These are phyloP conservation scores for Petrocephalus schoutedeni DNA, from an alignment of 2,797 vertebrate species.

Conservation along the genomic window DNA sequence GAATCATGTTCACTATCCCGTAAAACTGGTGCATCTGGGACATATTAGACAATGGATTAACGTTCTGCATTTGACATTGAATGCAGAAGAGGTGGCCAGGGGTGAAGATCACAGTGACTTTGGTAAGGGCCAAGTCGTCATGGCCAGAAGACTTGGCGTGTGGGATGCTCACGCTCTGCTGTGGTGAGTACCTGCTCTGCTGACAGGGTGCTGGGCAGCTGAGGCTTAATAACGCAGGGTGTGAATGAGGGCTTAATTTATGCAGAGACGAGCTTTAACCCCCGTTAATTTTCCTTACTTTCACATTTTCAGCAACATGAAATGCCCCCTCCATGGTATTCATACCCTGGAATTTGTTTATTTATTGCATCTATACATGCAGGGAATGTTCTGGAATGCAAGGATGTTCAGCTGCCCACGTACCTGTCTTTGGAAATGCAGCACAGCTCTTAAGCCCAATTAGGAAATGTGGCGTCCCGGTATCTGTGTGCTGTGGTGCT, in stretches of 20 bases:
- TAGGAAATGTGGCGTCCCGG: neutral
- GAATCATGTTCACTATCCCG: no score
- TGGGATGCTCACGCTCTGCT: no score
- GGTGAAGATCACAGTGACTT: no score
- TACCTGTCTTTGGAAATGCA: conserved; percentile 7
- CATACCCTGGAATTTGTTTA: neutral
- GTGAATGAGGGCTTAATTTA: neutral
- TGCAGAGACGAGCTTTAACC: neutral
- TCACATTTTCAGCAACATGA: neutral
- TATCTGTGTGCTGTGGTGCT: neutral
- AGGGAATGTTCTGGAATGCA: neutral
- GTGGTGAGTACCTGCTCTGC: neutral
- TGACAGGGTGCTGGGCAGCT: neutral
- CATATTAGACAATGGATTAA: no score
- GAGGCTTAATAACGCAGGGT: neutral
- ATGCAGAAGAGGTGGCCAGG: no score
- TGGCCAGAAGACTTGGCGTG: no score
- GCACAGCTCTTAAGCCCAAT: neutral
- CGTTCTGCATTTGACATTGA: no score
- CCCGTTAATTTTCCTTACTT: neutral
- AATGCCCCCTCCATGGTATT: no score
- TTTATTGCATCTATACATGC: neutral
- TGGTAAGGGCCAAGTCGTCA: no score
- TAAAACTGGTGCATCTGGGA: no score
- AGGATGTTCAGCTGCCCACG: neutral